Conservation (phyloP, 1,140 invertebrate species). For the Andricus grossulariae region DNA sequence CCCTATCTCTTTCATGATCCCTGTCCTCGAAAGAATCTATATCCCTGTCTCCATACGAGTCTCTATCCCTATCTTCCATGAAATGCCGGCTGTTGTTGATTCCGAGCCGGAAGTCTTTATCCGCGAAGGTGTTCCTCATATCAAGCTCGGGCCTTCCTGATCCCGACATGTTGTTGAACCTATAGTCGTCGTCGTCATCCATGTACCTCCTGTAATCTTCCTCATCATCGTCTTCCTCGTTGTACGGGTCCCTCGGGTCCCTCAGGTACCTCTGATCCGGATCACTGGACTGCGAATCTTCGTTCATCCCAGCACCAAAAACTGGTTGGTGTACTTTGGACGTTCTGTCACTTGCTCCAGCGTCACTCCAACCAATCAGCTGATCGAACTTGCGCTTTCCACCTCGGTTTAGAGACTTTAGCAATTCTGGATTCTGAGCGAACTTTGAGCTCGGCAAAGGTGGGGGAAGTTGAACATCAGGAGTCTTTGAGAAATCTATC, state of each 20-base stretch:
- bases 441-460: constrained; percentile 74
- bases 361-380: constrained; percentile 70
- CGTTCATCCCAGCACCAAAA: constrained; percentile 61
- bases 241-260: too few species aligned
- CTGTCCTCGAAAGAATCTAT: constrained; percentile 21
- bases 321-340: constrained; percentile 67
- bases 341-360: constrained; percentile 56
- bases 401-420: constrained; percentile 70
- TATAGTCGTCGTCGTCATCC: constrained; percentile 44
- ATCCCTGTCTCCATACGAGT: constrained; percentile 11
- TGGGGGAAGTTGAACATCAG: constrained; percentile 68
- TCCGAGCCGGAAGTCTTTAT: constrained; percentile 34
- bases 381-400: constrained; percentile 74
- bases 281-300: constrained; percentile 65
- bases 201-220: constrained; percentile 41
- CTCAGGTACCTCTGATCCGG: constrained; percentile 59
- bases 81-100: constrained; percentile 40
- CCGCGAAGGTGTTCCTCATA: constrained; percentile 11
- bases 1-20: constrained; percentile 46
- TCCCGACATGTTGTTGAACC: constrained; percentile 2
- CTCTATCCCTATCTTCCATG: constrained; percentile 27
- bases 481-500: constrained; percentile 69
- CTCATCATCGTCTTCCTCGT: constrained; percentile 43
- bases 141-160: background rate
- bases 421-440: constrained; percentile 70